Evolutionary conservation across 2,113 vertebrate species (phyloP).

Genomic region (Menidia beryllina): DNA sequence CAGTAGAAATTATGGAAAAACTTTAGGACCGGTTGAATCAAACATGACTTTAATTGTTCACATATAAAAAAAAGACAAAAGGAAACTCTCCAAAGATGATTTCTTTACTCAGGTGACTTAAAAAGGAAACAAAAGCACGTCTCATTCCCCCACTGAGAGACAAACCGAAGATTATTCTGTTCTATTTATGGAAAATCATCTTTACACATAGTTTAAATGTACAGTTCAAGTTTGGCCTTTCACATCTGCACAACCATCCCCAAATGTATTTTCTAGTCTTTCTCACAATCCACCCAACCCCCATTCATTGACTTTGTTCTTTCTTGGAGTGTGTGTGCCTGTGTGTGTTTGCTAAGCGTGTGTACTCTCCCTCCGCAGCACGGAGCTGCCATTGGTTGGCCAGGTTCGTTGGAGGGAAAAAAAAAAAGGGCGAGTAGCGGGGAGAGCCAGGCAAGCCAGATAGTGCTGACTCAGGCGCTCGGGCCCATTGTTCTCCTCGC

Average conservation of each 20-base stretch:
- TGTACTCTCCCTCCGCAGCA: slow-evolving; percentile 56
- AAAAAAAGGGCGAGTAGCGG: slow-evolving; percentile 55
- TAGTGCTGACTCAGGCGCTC: slow-evolving; percentile 78
- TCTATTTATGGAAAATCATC: background rate
- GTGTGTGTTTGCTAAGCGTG: slow-evolving; percentile 46
- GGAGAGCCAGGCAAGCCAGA: slow-evolving; percentile 52
- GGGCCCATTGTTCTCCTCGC: slow-evolving; percentile 72
- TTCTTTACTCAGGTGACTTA: background rate
- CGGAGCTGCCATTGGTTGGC: slow-evolving; percentile 68
- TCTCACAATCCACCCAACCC: slow-evolving; percentile 59
- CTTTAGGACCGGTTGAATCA: background rate
- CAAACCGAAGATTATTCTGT: no score
- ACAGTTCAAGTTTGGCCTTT: slow-evolving; percentile 28
- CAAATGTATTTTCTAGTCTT: slow-evolving; percentile 17
- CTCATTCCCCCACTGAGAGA: no score
- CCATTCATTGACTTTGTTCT: slow-evolving; percentile 70
- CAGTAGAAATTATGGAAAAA: background rate
- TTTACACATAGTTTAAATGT: background rate
- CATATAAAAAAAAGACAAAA: background rate
- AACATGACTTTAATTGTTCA: no score
- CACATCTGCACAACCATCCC: slow-evolving; percentile 63
- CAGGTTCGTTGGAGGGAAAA: slow-evolving; percentile 69
- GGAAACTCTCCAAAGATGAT: background rate
- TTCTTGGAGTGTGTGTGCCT: slow-evolving; percentile 27
- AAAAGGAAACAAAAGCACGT: background rate